Base-by-base conservation (phyloP, 2,888 invertebrate species). In the Doris montereyensis region DNA sequence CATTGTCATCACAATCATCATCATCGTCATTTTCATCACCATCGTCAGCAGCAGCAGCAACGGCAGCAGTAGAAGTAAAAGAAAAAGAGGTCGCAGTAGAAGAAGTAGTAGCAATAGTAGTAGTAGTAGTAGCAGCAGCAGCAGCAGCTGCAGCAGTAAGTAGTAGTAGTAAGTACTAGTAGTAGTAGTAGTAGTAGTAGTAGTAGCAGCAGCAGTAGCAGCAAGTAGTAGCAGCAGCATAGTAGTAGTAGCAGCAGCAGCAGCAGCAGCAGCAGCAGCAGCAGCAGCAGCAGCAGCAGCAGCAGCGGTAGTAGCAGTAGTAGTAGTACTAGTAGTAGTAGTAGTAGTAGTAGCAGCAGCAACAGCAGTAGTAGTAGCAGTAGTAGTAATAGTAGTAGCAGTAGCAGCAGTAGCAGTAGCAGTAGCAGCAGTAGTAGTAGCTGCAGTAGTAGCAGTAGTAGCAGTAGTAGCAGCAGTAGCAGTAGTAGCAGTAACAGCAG, bases 301-400 rank as follows among this genome's bases (percentile, higher is more conserved):
- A 70, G 70, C 17, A 70, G 35, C 17, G 34, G n/a, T 32, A 70
- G 70, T 32, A 70, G 70, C 17, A 70, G 70, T 70, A 35, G 70
- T 70, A 70, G 70, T 70, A 70, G 73, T 58, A 73, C n/a, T 30
- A 57, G 73, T 28, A 73, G 58, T 28, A 26, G 73, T 28, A 73
- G 58, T 28, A 73, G 58, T 28, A 57, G 73, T 57, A 74, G 58
- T 58, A 74, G 74, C 13, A 74, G 30, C n/a, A 74, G 74, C 30
- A 58, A 60, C 30, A 74, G 67, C 10, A 65, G 67, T 24, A 65
- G 67, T 65, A 65, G 67, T 65, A 65, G 28, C 26, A 65, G 67
- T 65, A 65, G 28, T 65, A 65, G 67, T 65, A 65, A 28, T 65
- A 65, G 67, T 65, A 65, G 67, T 65, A 65, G 67, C 26, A 65